phyloP scores from a whole-genome alignment of 2,113 vertebrate genomes.

The Gasterosteus aculeatus region DNA sequence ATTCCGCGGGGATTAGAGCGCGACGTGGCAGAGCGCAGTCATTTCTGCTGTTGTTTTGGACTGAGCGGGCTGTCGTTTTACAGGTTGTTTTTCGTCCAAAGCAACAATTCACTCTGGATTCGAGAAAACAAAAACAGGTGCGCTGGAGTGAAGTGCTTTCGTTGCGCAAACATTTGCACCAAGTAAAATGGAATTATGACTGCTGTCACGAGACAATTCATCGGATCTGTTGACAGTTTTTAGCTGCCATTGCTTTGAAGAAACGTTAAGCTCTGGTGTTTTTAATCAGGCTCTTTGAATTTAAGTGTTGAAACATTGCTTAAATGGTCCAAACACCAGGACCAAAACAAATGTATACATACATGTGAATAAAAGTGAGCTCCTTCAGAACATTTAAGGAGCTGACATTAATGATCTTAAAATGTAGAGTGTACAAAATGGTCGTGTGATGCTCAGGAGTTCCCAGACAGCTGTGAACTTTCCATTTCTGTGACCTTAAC shows the following conservation, averaged over 20 bases:
- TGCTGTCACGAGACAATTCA: neutral
- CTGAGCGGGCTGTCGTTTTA: constrained; percentile 8
- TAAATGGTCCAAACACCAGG: neutral
- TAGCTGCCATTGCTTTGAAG: neutral
- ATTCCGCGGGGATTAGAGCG: constrained; percentile 71
- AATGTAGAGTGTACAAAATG: neutral
- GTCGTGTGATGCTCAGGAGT: neutral
- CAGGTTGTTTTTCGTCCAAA: constrained; percentile 28
- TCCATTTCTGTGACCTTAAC: constrained; percentile 50
- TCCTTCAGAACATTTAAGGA: neutral
- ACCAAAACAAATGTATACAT: neutral
- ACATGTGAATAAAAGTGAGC: neutral
- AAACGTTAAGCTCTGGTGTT: neutral
- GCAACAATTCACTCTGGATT: constrained; percentile 46
- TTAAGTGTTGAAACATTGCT: neutral
- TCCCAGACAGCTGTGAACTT: constrained; percentile 58
- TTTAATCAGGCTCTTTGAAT: neutral
- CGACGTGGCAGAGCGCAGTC: constrained; percentile 54
- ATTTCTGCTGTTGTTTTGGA: constrained; percentile 68
- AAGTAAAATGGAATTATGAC: constrained; percentile 43
- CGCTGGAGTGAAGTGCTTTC: constrained; percentile 20
- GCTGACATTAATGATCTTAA: neutral
- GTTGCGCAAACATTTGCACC: constrained; percentile 35
- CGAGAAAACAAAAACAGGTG: constrained; percentile 58
- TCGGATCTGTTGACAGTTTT: constrained; percentile 27